Conservation (phyloP, 23 tunicate genomes). For the Phallusia fumigata region DNA sequence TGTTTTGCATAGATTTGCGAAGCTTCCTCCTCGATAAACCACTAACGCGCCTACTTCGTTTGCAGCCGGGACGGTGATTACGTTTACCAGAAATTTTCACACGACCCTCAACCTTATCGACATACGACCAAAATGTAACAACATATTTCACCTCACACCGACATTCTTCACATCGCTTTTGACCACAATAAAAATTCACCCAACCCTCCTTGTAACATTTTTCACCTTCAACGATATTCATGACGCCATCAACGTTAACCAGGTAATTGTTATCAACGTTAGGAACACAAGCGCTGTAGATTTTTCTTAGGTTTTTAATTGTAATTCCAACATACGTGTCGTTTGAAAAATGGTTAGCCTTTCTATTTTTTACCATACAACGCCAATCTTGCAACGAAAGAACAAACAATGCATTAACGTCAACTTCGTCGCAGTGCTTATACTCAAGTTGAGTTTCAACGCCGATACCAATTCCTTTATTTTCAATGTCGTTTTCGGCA, state of each 20-base stretch:
- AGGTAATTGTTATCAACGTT: background rate
- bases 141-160: background rate
- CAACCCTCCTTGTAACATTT: background rate
- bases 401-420: background rate
- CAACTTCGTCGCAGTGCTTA: background rate
- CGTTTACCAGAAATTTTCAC: background rate
- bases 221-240: background rate
- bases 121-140: conserved; percentile 2
- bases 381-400: background rate
- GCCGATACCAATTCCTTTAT: background rate
- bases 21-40: background rate
- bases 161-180: background rate
- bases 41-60: background rate
- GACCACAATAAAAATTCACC: background rate
- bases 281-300: background rate
- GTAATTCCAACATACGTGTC: background rate
- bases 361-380: background rate
- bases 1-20: background rate
- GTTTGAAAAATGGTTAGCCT: background rate
- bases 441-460: background rate
- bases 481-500: background rate
- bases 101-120: background rate
- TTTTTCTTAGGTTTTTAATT: background rate
- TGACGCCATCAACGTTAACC: background rate
- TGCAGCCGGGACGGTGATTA: conserved; percentile 1